Base-by-base conservation (phyloP, 2,888 invertebrate species). In the Brachypterus glaber region DNA sequence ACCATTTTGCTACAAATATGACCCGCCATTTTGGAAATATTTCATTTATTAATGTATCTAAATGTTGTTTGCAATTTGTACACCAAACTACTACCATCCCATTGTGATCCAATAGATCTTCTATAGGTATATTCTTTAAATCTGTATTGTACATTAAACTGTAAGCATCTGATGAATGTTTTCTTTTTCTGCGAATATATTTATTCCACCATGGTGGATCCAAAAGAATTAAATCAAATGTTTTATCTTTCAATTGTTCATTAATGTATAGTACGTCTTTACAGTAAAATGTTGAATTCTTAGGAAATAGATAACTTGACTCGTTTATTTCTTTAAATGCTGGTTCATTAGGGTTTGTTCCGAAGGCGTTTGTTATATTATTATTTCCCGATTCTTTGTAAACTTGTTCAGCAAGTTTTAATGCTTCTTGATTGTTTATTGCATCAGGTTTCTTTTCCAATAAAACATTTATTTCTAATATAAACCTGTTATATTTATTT, bases 131-230 rank as follows among this genome's bases (percentile, higher is more conserved):
- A 11, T 74, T 66, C 2, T 73, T 68, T 37, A 96, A 71, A 36
- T 82, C 79, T 45, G 79, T 73, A 57, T 87, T 83, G 47, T 76
- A 74, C 71, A 92, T 73, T 82, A 86, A 86, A 47, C 73, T 64
- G 61, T 91, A 90, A 46, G 37, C 78, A 48, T 79, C 66, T 41
- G 76, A 72, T 35, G 72, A 72, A 39, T 72, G 73, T 49, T 68
- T 69, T 55, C 80, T 83, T 56, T 83, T 71, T 44, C 96, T 74
- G 53, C 89, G 76, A 31, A 95, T 89, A 45, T 88, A 93, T 65
- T 91, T 92, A 61, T 96, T 96, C 72, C 82, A 80, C 96, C 96
- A 97, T 0, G 96, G 95, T 18, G 96, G 96, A 69, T 97, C 97
- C 48, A 93, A 69, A 12, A 95, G 66, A 34, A 97, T 73, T 35